These are phyloP conservation scores for Misgurnus mizolepis DNA, from an alignment of 2,113 vertebrate species.

Conservation along the genomic window DNA sequence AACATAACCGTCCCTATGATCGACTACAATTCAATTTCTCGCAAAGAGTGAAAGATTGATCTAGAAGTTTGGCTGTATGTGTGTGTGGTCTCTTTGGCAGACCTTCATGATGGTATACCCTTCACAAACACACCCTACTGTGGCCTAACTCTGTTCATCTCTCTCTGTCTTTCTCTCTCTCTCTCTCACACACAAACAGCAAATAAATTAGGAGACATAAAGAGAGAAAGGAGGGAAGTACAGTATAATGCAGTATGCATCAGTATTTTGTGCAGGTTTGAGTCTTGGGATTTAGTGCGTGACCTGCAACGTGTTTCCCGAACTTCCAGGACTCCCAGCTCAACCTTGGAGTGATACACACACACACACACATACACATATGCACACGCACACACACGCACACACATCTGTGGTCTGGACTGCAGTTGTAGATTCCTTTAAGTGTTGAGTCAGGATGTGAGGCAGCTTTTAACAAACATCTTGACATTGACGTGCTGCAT, in stretches of 20 bases:
- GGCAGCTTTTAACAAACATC: slow-evolving; percentile 6
- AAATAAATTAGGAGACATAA: neutral
- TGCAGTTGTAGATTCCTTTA: neutral
- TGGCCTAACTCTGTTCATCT: slow-evolving; percentile 48
- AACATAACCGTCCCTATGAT: neutral
- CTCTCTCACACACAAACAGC: slow-evolving; percentile 19
- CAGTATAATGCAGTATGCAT: slow-evolving; percentile 36
- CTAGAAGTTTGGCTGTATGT: slow-evolving; percentile 57
- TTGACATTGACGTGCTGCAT: slow-evolving; percentile 51
- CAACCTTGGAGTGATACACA: neutral
- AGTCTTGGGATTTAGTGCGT: slow-evolving; percentile 51
- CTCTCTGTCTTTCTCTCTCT: neutral
- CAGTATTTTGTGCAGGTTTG: slow-evolving; percentile 60
- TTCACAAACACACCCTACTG: slow-evolving; percentile 69
- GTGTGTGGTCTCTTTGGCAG: slow-evolving; percentile 69
- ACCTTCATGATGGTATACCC: slow-evolving; percentile 74
- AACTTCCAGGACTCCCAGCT: neutral
- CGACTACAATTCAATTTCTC: neutral
- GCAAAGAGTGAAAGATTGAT: slow-evolving; percentile 4
- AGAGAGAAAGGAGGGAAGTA: neutral
- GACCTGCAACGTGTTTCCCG: slow-evolving; percentile 47
- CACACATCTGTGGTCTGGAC: neutral
- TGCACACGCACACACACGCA: neutral
- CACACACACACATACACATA: neutral
- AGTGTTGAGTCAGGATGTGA: slow-evolving; percentile 37